Evolutionary conservation across 2,888 invertebrate species (phyloP).

Genomic region (Drosophila borborema): DNA sequence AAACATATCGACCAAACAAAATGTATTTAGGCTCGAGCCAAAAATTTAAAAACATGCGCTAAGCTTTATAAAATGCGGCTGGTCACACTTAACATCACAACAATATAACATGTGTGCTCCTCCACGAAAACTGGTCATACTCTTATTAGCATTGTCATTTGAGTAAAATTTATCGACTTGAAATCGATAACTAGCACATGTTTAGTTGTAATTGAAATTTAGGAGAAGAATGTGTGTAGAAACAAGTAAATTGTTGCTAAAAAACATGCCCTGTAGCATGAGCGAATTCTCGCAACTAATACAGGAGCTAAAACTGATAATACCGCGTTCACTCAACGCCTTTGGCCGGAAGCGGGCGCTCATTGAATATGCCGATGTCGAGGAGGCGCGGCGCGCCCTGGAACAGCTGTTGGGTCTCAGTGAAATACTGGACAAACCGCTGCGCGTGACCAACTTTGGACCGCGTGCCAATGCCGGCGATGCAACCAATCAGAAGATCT

Average conservation of each 20-base stretch:
- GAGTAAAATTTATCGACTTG: background rate
- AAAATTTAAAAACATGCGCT: slow-evolving; percentile 18
- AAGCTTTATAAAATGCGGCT: background rate
- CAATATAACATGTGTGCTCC: background rate
- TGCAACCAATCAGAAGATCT: slow-evolving; percentile 1
- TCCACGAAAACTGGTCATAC: slow-evolving; percentile 11
- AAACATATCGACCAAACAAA: slow-evolving; percentile 63
- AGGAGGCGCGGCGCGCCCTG: slow-evolving; percentile 63
- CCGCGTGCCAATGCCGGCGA: slow-evolving; percentile 1
- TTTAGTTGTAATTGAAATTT: slow-evolving; percentile 10
- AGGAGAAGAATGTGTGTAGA: slow-evolving; percentile 26
- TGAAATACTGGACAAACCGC: slow-evolving; percentile 61
- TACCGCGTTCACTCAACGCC: slow-evolving; percentile 58
- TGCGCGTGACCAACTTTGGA: slow-evolving; percentile 58
- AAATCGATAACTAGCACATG: slow-evolving; percentile 26
- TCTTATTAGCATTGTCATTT: background rate
- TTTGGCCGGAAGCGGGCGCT: slow-evolving; percentile 75
- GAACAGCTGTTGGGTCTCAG: slow-evolving; percentile 49
- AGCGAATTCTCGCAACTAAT: slow-evolving; percentile 63
- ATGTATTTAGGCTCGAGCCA: background rate
- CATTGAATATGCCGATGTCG: slow-evolving; percentile 58
- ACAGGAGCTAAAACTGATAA: slow-evolving; percentile 52
- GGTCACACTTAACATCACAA: slow-evolving; percentile 9
- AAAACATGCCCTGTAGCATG: slow-evolving; percentile 77
- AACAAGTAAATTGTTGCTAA: slow-evolving; percentile 69